phyloP scores from a whole-genome alignment of 2,113 vertebrate genomes.

The Etheostoma spectabile region DNA sequence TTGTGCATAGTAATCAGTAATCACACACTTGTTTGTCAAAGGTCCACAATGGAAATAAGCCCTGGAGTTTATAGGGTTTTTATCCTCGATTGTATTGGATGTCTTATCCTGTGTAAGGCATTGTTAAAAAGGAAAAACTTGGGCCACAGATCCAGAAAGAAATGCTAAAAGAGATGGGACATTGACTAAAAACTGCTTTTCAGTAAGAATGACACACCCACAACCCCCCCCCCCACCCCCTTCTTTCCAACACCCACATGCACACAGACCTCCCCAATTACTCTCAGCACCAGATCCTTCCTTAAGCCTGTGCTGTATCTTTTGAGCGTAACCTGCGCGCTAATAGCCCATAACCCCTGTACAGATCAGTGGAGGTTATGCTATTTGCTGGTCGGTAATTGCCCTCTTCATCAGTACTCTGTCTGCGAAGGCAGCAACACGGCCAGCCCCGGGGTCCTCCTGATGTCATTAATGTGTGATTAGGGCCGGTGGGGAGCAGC shows the following conservation, averaged over 20 bases:
- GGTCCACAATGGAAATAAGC: not conserved
- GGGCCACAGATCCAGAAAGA: conserved; percentile 1
- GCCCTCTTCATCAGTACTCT: conserved; percentile 86
- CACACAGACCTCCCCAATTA: conserved; percentile 58
- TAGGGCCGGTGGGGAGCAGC: conserved; percentile 98
- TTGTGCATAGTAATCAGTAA: conserved; percentile 55
- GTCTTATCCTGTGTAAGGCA: too few relatives aligned
- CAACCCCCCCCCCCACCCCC: not conserved
- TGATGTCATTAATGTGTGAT: conserved; percentile 99
- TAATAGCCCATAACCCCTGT: conserved; percentile 76
- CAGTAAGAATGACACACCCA: conserved; percentile 21
- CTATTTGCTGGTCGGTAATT: conserved; percentile 79
- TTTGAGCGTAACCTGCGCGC: conserved; percentile 69
- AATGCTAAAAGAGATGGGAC: not conserved
- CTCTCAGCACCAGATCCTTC: conserved; percentile 64
- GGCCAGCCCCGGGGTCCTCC: conserved; percentile 95
- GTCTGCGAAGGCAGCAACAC: conserved; percentile 93
- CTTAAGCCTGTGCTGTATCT: conserved; percentile 68
- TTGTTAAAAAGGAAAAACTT: conserved; percentile 19
- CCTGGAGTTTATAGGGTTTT: too few relatives aligned
- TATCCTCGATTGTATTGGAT: too few relatives aligned
- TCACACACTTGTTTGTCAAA: conserved; percentile 38
- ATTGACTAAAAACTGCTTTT: conserved; percentile 8
- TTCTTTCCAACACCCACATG: not conserved
- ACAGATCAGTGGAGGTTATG: conserved; percentile 77